phyloP scores from a whole-genome alignment of 2,888 invertebrate genomes.

The Eudemis profundana region DNA sequence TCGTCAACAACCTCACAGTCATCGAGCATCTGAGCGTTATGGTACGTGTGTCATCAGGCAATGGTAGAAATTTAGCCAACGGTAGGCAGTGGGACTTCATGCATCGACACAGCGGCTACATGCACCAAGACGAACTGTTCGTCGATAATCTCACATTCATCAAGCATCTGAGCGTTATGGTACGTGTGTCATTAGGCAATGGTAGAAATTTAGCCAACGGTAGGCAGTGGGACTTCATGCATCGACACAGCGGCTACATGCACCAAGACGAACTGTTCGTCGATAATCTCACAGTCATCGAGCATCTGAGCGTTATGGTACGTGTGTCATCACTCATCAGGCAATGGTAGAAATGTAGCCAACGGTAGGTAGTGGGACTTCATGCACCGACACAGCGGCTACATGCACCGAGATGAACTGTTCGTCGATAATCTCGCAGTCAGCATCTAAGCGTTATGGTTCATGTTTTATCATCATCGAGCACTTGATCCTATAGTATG shows the following conservation, averaged over 20 bases:
- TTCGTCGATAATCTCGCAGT: conserved; percentile 95
- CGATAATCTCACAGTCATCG: conserved; percentile 92
- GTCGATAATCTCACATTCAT: conserved; percentile 93
- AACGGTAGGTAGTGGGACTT: conserved; percentile 90
- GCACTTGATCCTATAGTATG: no score
- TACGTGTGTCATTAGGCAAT: conserved; percentile 79
- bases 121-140: conserved; percentile 96
- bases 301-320: conserved; percentile 95
- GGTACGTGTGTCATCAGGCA: conserved; percentile 87
- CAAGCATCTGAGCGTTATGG: conserved; percentile 96
- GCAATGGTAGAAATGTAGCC: conserved; percentile 89
- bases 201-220: conserved; percentile 92
- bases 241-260: conserved; percentile 93
- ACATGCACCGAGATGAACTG: conserved; percentile 96
- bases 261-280: conserved; percentile 97
- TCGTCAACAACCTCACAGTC: conserved; percentile 93
- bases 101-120: conserved; percentile 93
- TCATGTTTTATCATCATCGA: no score
- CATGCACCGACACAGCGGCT: conserved; percentile 93
- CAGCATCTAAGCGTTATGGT: conserved; percentile 94
- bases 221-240: conserved; percentile 89
- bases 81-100: conserved; percentile 90
- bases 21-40: conserved; percentile 94
- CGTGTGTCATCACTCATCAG: no score
- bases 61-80: conserved; percentile 90